Base-by-base conservation (phyloP, 2,797 vertebrate genomes). In the Sphenodon punctatus region DNA sequence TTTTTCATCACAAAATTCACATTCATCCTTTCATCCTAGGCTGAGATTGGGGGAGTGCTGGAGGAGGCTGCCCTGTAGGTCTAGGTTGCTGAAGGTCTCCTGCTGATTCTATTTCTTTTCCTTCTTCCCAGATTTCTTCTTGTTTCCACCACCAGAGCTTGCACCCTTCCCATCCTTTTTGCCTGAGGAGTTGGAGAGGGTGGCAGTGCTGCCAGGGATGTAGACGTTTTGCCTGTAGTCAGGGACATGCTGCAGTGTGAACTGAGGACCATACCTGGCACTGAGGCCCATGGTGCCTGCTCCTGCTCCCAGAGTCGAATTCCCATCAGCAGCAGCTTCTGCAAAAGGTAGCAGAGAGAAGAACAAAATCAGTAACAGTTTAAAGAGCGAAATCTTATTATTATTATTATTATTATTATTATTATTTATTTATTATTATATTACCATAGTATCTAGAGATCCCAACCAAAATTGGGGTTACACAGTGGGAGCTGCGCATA, bases 141-240 rank as follows among this genome's bases (percentile, higher is more conserved):
- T 99, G 95, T 97, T 98, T 88, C 97, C 98, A 22, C 89, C 95
- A 12, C 96, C 23, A 91, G 97, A 59, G 79, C 96, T 88, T 53
- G 96, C 42, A 85, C 93, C 93, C 96, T 98, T 97, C 82, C 92
- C 86, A 2, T 96, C 95, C 2, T 96, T 94, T 76, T 98, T 97
- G 93, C 97, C 95, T 42, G 96, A 95, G 1, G 97, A 96, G 13
- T 96, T 98, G 94, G 97, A 97, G 89, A 99, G 97, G 3, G 98
- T 99, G 89, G 98, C 97, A 0, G 98, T 99, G 96, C 98, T 98
- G 85, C 99, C 99, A 0, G 98, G 99, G 96, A 99, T 99, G 96
- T 99, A 99, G 92, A 99, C 97, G 4, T 99, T 99, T 96, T 99
- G 98, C 84, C 98, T 96, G 92, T 99, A 99, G 92, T 99, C 98